Conservation (phyloP, 2,888 invertebrate genomes). For the Sympetrum striolatum region DNA sequence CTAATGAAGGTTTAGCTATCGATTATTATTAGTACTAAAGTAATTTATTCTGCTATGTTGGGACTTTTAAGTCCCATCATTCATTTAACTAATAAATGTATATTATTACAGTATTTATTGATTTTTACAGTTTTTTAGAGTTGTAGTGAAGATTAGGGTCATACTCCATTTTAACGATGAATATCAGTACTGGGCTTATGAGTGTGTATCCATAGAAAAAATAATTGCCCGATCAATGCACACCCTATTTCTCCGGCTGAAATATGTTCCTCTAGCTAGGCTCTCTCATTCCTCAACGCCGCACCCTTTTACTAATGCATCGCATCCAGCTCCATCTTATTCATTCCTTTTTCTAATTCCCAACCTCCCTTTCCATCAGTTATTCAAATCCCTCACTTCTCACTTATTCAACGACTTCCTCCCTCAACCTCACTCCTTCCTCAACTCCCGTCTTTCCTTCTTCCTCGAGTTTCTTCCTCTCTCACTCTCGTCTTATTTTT, state of each 20-base stretch:
- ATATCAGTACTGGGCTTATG: no score
- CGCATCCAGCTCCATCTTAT: not conserved
- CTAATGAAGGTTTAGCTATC: no score
- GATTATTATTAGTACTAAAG: no score
- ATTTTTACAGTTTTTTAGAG: no score
- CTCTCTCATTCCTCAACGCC: not conserved
- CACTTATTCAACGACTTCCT: slow-evolving; percentile 40
- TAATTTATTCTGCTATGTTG: no score
- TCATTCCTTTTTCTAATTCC: slow-evolving; percentile 44
- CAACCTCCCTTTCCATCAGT: slow-evolving; percentile 27
- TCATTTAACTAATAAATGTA: no score
- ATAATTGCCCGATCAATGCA: not conserved
- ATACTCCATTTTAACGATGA: no score
- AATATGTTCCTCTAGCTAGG: not conserved
- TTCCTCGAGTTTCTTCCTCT: no score
- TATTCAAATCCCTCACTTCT: slow-evolving; percentile 30
- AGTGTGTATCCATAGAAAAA: not conserved
- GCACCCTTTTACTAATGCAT: not conserved
- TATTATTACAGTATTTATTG: no score
- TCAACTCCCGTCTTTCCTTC: not conserved
- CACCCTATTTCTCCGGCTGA: not conserved
- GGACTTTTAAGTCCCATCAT: no score
- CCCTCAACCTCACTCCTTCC: not conserved
- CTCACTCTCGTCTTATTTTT: not conserved
- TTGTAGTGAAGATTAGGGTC: no score